These are phyloP conservation scores for Calephelis nemesis DNA, from an alignment of 1,140 invertebrate genomes.

Conservation along the genomic window DNA sequence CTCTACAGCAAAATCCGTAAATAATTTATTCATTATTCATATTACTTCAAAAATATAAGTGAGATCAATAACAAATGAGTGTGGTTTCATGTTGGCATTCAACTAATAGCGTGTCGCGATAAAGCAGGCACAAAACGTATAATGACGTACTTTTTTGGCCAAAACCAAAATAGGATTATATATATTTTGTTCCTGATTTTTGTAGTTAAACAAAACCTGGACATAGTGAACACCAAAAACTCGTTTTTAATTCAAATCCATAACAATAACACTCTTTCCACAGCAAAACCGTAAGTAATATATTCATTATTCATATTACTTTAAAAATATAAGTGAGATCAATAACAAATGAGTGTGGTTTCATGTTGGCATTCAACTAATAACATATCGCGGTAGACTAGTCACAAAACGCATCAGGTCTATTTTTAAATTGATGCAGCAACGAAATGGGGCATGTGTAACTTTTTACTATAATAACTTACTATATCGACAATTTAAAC, in stretches of 20 bases:
- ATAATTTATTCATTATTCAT: not conserved
- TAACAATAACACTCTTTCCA: no score
- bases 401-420: constrained; percentile 44
- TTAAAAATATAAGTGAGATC: constrained; percentile 3
- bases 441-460: constrained; percentile 52
- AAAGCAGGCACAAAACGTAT: constrained; percentile 40
- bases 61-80: constrained; percentile 5
- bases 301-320: not conserved
- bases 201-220: no score
- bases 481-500: not conserved
- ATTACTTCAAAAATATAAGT: not conserved
- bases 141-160: no score
- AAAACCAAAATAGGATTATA: no score
- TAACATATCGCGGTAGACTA: constrained; percentile 27
- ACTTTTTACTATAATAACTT: constrained; percentile 40
- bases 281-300: no score
- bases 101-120: constrained; percentile 9
- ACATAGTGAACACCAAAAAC: no score
- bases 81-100: constrained; percentile 11
- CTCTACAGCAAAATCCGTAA: no score
- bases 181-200: no score
- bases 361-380: constrained; percentile 12
- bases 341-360: constrained; percentile 7
- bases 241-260: no score
- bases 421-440: constrained; percentile 62